Percentiles rank a stretch among this genome's conserved stretches.
phyloP scores from a whole-genome alignment of 2,113 vertebrate genomes.

The Tetrax tetrax region DNA sequence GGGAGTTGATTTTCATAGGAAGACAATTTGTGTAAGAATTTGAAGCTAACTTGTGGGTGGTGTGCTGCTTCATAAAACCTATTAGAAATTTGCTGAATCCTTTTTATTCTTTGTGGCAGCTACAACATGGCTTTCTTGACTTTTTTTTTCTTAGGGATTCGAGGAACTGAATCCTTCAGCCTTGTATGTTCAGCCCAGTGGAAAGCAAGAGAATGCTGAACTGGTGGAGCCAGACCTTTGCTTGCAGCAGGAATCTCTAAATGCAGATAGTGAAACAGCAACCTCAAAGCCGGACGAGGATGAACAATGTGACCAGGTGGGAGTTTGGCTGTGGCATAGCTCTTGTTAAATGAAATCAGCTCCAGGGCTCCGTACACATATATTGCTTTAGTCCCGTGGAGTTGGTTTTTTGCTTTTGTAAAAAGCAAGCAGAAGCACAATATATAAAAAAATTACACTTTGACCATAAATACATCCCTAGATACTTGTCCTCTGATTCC shows the following conservation, averaged over 20 bases:
- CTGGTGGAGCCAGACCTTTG: neutral
- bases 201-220: neutral
- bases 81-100: neutral
- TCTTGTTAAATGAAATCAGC: neutral
- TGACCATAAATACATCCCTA: neutral
- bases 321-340: neutral
- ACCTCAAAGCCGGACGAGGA: neutral
- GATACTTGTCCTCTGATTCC: neutral
- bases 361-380: neutral
- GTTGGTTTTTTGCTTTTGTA: neutral
- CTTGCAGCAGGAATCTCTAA: conserved; percentile 18
- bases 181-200: conserved; percentile 76
- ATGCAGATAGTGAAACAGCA: neutral
- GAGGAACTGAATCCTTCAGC: conserved; percentile 76
- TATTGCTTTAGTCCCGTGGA: neutral
- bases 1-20: neutral
- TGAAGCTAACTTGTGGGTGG: neutral
- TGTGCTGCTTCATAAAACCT: neutral
- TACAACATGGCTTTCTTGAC: neutral
- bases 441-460: neutral
- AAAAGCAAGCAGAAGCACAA: neutral
- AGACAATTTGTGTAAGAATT: neutral
- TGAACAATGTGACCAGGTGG: conserved; percentile 19
- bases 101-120: neutral
- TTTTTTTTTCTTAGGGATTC: conserved; percentile 72